These are phyloP conservation scores for Nestor notabilis DNA, from an alignment of 2,113 vertebrate genomes.

Conservation along the genomic window DNA sequence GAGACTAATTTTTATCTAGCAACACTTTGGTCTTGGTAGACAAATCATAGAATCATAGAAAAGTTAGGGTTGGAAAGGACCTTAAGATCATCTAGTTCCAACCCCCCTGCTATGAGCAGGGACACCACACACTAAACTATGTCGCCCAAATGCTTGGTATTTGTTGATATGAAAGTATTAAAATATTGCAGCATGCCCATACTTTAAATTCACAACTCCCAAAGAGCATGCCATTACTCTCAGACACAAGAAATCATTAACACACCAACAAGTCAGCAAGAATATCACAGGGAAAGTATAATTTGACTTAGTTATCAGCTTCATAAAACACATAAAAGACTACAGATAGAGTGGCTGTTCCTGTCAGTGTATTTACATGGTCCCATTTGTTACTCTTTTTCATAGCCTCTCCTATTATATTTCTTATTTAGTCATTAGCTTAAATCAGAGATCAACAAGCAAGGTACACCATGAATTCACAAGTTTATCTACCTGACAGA, in stretches of 20 bases:
- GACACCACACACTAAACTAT: too few relatives aligned
- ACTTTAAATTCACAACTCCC: constrained; percentile 6
- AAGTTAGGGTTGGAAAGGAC: too few relatives aligned
- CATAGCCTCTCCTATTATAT: neutral
- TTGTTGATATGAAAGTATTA: neutral
- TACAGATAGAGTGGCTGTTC: neutral
- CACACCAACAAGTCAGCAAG: neutral
- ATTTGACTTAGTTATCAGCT: neutral
- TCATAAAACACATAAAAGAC: neutral
- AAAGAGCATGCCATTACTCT: neutral
- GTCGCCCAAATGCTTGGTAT: neutral
- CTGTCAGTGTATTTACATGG: neutral
- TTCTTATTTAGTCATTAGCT: neutral
- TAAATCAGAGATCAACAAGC: neutral
- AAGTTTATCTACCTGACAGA: neutral
- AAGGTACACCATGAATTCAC: neutral
- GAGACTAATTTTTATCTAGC: neutral
- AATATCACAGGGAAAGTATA: constrained; percentile 36
- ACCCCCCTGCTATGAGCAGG: too few relatives aligned
- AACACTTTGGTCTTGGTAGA: neutral
- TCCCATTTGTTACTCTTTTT: neutral
- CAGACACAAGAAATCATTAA: constrained; percentile 17
- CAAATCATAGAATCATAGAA: too few relatives aligned
- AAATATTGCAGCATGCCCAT: neutral
- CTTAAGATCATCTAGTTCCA: too few relatives aligned